Base-by-base conservation (phyloP, 2,113 vertebrate genomes). In the zebrafish (Danio rerio) region DNA sequence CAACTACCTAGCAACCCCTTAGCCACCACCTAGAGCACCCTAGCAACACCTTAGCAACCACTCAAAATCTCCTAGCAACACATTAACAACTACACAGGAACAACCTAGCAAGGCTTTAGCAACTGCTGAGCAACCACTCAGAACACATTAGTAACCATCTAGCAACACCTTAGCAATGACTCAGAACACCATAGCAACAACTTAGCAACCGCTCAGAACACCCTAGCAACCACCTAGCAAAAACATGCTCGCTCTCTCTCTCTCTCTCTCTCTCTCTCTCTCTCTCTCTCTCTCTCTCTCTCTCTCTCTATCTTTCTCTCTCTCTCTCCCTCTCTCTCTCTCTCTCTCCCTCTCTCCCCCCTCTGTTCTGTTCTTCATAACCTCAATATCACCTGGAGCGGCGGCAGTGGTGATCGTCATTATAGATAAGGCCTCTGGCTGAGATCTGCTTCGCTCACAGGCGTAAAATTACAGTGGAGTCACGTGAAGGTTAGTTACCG, bases 341-440 rank as follows among this genome's bases (percentile, higher is more conserved):
- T 42, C 20, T 18, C 43, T 69, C 53, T 59, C 70, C 31, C 43
- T 61, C 47, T 55, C 15, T 31, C 31, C 3, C 31, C 3, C 31
- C 31, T 31, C 31, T 31, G 31, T 31, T 31, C 31, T 31, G 0
- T 11, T 56, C 45, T 65, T 16, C 47, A 18, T 56, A 68, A 18
- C 45, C 70, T 88, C 82, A 80, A 20, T 78, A 70, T 74, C 86
- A 71, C 77, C 86, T 86, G 56, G 81, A 59, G 70, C 68, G 13
- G 56, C 47, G 78, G 81, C 11, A 12, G 15, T 66, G 82, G 88
- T 89, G 91, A 92, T 94, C 87, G 84, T 90, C 91, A 91, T 92
- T 92, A 92, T 90, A 92, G 92, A 94, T 92, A 90, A 92, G 91
- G 80, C 82, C 85, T 76, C 87, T 78, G 68, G 83, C 71, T 83